Evolutionary conservation across 2,113 vertebrate genomes (phyloP).

Genomic region (Carassius auratus): DNA sequence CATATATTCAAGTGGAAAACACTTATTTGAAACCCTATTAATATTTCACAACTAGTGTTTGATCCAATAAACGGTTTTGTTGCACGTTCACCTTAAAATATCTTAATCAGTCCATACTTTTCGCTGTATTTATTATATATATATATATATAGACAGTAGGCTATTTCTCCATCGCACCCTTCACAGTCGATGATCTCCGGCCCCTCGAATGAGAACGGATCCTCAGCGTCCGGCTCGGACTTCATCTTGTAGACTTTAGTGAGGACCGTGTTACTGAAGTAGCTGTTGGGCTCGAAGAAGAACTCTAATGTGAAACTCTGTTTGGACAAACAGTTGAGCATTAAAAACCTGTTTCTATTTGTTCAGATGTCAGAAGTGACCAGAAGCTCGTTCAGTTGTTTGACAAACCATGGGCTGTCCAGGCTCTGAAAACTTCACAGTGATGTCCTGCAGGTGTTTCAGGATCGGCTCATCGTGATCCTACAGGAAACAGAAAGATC

Average conservation of each 20-base stretch:
- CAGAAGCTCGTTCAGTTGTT: not conserved
- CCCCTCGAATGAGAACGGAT: slow-evolving; percentile 97
- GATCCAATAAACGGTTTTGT: not conserved
- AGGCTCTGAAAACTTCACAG: slow-evolving; percentile 95
- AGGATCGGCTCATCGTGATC: slow-evolving; percentile 96
- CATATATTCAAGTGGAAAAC: not conserved
- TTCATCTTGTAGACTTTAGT: slow-evolving; percentile 99
- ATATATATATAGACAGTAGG: too few species aligned
- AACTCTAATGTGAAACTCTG: slow-evolving; percentile 98
- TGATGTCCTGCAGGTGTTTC: slow-evolving; percentile 94
- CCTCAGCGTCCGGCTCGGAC: slow-evolving; percentile 87
- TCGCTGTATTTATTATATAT: too few species aligned
- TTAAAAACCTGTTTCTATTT: not conserved
- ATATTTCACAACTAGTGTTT: not conserved
- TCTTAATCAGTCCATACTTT: not conserved
- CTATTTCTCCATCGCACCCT: slow-evolving; percentile 80
- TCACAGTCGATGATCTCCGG: slow-evolving; percentile 97
- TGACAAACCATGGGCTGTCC: slow-evolving; percentile 91
- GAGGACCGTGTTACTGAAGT: slow-evolving; percentile 91
- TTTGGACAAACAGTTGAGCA: not conserved
- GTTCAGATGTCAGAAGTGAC: not conserved
- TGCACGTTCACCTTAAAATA: not conserved
- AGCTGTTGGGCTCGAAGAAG: slow-evolving; percentile 93
- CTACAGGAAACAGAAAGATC: slow-evolving; percentile 66
- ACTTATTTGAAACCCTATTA: not conserved